Evolutionary conservation across 2,888 invertebrate species (phyloP), one percentile per base, ranked within the genome.

Genomic region (Odontomyia ornata): DNA sequence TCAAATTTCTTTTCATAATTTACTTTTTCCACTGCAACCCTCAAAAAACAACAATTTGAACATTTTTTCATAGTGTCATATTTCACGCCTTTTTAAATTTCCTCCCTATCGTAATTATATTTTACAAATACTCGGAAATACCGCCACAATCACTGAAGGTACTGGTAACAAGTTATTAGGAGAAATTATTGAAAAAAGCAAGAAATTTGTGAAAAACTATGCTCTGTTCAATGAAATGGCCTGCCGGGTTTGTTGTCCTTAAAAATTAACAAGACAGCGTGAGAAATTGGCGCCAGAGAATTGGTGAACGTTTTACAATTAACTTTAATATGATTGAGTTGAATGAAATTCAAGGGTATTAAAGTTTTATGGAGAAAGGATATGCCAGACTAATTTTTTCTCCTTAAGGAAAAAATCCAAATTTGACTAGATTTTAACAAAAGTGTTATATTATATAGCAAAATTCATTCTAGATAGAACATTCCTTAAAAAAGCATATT

Each of bases 21-120:
- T n/a, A n/a, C n/a, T n/a, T n/a, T n/a, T n/a, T n/a, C n/a, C n/a
- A n/a, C n/a, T n/a, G n/a, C n/a, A n/a, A n/a, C n/a, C n/a, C n/a
- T n/a, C n/a, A n/a, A n/a, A 36, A 15, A 18, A 52, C 1, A 52
- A 52, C 52, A 52, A 52, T 15, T 4, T 7, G 25, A 60, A 60
- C 36, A n/a, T 18, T 5, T 56, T 52, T 23, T 23, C 21, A 60
- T 60, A 5, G 60, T 60, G 60, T 60, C 60, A 60, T 60, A 60
- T 60, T 60, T 60, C 60, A 60, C 60, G 60, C 60, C 60, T 60
- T 60, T 60, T 60, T 25, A 60, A 60, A 25, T 60, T 60, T 60
- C 18, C 60, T 60, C 60, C 9, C 23, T 60, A 11, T 52, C 15
- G 15, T 15, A 52, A 52, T 52, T 15, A 5, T 13, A 52, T 52